Base-by-base conservation (phyloP, 1,140 invertebrate species). In the Pseudoatta argentina region DNA sequence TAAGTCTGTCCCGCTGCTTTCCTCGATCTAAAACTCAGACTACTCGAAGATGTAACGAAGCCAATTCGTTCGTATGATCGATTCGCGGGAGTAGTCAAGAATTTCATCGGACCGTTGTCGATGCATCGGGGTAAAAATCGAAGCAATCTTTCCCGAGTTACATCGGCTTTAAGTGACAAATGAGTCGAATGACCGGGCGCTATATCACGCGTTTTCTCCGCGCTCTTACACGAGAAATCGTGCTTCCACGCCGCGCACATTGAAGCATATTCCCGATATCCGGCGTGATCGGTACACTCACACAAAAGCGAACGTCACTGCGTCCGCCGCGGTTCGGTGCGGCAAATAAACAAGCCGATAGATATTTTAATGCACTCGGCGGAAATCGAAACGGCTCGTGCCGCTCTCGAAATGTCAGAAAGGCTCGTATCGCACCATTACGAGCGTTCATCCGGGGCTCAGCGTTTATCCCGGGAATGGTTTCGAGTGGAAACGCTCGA, bases 331-430 rank as follows among this genome's bases (percentile, higher is more conserved):
- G n/a, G 18, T n/a, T 8, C 44, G 64, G 34, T 72, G 59, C 67
- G 71, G 72, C 88, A 81, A 81, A 89, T 86, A 88, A 88, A 86
- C 82, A 66, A 87, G 86, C 27, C 86, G 72, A 77, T 78, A 71
- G 16, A 63, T 86, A 76, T 69, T 88, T 83, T 78, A 85, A 85
- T 72, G 64, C 82, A 27, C 48, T 8, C 14, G 48, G 18, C 75
- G 88, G 88, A 86, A 88, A 89, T 89, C 87, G 69, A 86, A 73
- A 24, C 16, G 64, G 27, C 72, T 78, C 48, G 76, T 16, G 85
- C 51, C 61, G 18, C 53, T 73, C 87, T 87, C 57, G 39, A 69
- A 78, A 75, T 34, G 81, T 88, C 81, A 81, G 82, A 86, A 81
- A 86, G 61, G 86, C 73, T 72, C 10, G 34, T 61, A 67, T 44